Base-by-base conservation (phyloP, 2,113 vertebrate genomes). In the Melanocharis versteri region DNA sequence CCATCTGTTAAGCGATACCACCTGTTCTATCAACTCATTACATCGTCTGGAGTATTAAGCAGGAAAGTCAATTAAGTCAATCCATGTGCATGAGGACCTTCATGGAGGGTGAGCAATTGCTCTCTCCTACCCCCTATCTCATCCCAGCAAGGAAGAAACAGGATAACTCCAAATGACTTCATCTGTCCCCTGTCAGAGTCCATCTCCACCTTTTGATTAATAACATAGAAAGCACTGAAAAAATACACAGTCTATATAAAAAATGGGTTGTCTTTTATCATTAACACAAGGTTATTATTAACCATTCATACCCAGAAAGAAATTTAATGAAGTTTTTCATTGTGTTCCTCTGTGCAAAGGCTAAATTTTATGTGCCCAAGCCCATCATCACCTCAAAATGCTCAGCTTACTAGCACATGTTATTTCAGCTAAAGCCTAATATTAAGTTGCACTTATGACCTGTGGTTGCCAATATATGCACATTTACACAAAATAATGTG, bases 1-100 rank as follows among this genome's bases (percentile, higher is more conserved):
- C 94, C 91, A 96, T 96, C 93, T 91, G 94, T 94, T 93, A 71
- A 69, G 70, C 16, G 2, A 61, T 76, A 85, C 87, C 84, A 96
- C 93, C 89, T 96, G 91, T 95, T 96, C 65, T 91, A 72, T 56
- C 61, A 94, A 64, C 48, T 87, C 71, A 56, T 57, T 93, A 72
- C 83, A 80, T 54, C 1, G 3, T 81, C 48, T 87, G 16, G 42
- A 79, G 58, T 83, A 87, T 83, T 72, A 87, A 85, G 54, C 57
- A 91, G 75, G 33, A 90, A 82, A 94, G 89, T 83, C 69, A 91
- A 91, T 87, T 84, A 91, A 95, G 57, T 75, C 24, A 0, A 91
- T 85, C 39, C 39, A 10, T 54, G 54, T 73, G 42, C 62, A 91
- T 76, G 35, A 89, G 57, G 65, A 85, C 77, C 39, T 93, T 95